Conservation (phyloP, 2,888 invertebrate species). For the Ligdia adustata region DNA sequence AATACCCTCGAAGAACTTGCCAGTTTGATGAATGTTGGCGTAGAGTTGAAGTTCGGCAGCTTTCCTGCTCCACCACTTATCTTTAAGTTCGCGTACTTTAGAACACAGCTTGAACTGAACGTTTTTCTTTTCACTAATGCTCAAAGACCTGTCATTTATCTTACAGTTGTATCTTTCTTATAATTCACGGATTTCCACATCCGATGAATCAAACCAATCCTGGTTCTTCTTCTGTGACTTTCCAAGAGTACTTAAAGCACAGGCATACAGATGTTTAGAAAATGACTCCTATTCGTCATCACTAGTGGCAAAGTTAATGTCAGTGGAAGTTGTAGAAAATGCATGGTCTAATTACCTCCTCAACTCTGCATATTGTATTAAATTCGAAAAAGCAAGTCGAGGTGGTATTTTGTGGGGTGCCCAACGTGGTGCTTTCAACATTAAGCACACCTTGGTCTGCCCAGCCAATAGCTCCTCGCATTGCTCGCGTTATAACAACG, state of each 20-base stretch:
- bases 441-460: not conserved
- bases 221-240: not conserved
- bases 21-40: no score
- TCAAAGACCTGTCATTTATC: no score
- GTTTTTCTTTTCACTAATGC: no score
- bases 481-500: not conserved
- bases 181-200: not conserved
- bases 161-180: no score
- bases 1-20: not conserved
- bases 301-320: not conserved
- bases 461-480: slow-evolving; percentile 1
- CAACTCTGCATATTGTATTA: not conserved
- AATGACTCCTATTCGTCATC: not conserved
- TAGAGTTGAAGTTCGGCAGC: no score
- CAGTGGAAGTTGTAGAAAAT: not conserved
- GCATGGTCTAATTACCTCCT: not conserved
- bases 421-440: not conserved
- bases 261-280: not conserved
- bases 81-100: no score
- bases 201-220: slow-evolving; percentile 4
- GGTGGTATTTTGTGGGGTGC: not conserved
- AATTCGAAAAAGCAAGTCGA: no score
- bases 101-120: no score
- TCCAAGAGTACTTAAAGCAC: not conserved
- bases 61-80: no score